Conservation (phyloP, 2,888 invertebrate genomes). For the Pristionchus mayeri region DNA sequence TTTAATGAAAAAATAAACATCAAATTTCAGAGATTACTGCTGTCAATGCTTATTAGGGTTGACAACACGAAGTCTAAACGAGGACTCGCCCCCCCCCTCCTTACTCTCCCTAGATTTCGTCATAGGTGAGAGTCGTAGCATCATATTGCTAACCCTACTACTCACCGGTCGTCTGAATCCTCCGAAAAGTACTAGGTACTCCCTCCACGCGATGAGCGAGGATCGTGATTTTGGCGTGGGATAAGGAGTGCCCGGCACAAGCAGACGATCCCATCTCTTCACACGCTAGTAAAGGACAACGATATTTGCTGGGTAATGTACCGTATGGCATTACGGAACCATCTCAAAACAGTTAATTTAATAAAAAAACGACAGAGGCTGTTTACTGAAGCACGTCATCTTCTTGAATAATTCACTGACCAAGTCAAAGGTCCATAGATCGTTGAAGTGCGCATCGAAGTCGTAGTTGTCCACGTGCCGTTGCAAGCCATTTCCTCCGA, state of each 20-base stretch:
- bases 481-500: background rate
- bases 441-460: conserved; percentile 41
- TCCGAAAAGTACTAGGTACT: conserved; percentile 38
- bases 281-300: no score
- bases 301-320: background rate
- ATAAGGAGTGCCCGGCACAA: conserved; percentile 23
- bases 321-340: background rate
- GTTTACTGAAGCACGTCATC: background rate
- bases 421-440: conserved; percentile 39
- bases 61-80: no score
- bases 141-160: background rate
- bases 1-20: no score
- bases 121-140: no score
- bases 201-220: conserved; percentile 6
- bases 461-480: background rate
- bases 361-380: background rate
- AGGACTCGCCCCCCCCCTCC: no score
- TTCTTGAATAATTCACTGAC: no score
- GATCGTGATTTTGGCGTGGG: conserved; percentile 36
- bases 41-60: no score
- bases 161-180: conserved; percentile 29
- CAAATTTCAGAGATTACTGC: no score
- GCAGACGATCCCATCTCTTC: conserved; percentile 20
- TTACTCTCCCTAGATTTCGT: no score
- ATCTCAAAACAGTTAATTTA: background rate